Base-by-base conservation (phyloP, 1,140 invertebrate species). In the Camponotus vicinus region DNA sequence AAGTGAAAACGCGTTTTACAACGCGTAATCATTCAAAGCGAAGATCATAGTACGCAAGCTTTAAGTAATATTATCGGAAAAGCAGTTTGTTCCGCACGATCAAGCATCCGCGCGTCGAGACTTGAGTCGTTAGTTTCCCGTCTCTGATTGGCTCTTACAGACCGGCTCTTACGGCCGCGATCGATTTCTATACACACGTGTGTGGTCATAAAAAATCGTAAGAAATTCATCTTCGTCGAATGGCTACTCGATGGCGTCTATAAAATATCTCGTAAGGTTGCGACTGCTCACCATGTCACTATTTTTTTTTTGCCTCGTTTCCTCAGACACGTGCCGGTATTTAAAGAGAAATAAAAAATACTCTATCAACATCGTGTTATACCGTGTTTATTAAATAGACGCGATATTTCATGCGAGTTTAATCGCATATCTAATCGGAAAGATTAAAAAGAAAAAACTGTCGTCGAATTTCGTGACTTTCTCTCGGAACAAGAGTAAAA, bases 1-100 rank as follows among this genome's bases (percentile, higher is more conserved):
- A 70, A 18, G 82, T 63, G 66, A 78, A 71, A 86, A 76, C 55
- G 49, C 45, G 45, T 78, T 85, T 64, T 78, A 40, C 86, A 42
- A 75, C 42, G 42, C 64, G 55, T 37, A 59, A 85, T 59, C 86
- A 52, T 84, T 84, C 70, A 66, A 67, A 75, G 49, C 42, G 70
- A 84, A 55, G 69, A 83, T 86, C 85, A 37, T 67, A 34, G 55
- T 40, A 55, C 49, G 49, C 49, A 34, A 21, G 57, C 55, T 85
- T 87, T 87, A 85, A 87, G 69, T 59, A 87, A 75, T 87, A 77
- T 70, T 77, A 76, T 70, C 45, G 70, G 80, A 85, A 87, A 85
- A 76, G 86, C 71, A 85, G 86, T 87, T 87, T 85, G 86, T 87
- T 87, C 80, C 86, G 71, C 80, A 52, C 64, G 80, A 85, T 84